These are phyloP conservation scores for Rutilus rutilus DNA, from an alignment of 2,113 vertebrate species.

Conservation along the genomic window DNA sequence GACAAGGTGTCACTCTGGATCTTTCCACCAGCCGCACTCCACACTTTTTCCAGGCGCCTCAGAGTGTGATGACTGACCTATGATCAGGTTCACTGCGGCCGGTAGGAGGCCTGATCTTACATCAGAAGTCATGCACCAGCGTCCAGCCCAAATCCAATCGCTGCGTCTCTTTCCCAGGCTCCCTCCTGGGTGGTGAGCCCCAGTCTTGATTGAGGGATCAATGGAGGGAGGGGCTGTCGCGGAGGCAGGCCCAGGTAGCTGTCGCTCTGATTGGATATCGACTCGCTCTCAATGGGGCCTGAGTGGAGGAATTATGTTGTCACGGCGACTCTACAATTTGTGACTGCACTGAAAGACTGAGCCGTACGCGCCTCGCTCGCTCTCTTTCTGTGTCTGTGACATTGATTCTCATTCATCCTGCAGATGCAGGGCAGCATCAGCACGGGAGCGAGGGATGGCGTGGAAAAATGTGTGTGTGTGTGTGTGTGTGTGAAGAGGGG, in stretches of 20 bases:
- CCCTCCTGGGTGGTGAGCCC: conserved; percentile 64
- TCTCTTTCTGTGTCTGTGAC: conserved; percentile 64
- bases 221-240: conserved; percentile 76
- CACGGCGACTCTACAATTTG: conserved; percentile 82
- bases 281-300: conserved; percentile 79
- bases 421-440: conserved; percentile 46
- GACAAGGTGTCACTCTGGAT: conserved; percentile 9
- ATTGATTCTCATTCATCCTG: conserved; percentile 71
- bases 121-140: conserved; percentile 42
- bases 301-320: conserved; percentile 86
- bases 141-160: conserved; percentile 37
- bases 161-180: conserved; percentile 50
- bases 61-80: neutral
- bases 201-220: conserved; percentile 79
- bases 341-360: conserved; percentile 72
- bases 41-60: neutral
- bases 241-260: conserved; percentile 75
- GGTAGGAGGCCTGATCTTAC: conserved; percentile 37
- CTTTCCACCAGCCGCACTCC: conserved; percentile 13
- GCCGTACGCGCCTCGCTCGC: conserved; percentile 52
- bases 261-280: conserved; percentile 82
- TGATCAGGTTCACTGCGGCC: conserved; percentile 34
- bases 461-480: conserved; percentile 49
- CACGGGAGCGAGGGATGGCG: conserved; percentile 44
- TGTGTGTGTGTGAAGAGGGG: conserved; percentile 38